These are phyloP conservation scores for Dinomys branickii DNA, from an alignment of 2,113 vertebrate species.

Conservation along the genomic window DNA sequence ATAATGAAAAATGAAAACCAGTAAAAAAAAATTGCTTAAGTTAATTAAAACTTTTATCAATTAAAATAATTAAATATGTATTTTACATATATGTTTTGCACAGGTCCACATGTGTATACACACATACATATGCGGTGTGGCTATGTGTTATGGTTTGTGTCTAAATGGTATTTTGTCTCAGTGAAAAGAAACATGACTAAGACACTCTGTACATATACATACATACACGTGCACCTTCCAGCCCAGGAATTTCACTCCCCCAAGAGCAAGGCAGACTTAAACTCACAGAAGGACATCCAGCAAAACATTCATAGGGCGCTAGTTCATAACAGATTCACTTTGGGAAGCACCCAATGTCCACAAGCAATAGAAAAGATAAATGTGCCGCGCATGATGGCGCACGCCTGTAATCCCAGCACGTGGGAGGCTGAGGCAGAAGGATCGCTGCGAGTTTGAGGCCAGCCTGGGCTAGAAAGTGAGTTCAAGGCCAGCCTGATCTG, in stretches of 20 bases:
- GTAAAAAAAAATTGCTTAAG: background rate
- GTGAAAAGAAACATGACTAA: background rate
- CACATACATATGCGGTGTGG: background rate
- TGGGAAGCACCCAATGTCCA: background rate
- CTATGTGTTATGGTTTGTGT: background rate
- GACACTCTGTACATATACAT: too few species aligned
- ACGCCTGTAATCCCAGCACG: background rate
- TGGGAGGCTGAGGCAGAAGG: background rate
- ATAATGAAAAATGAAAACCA: background rate
- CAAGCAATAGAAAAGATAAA: too few species aligned
- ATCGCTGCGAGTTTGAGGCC: background rate
- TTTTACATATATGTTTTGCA: background rate
- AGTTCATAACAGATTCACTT: background rate
- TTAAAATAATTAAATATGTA: background rate
- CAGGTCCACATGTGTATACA: accelerated
- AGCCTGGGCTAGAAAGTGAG: too few species aligned
- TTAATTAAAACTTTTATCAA: background rate
- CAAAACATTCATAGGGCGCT: background rate
- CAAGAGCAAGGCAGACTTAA: background rate
- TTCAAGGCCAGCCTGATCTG: too few species aligned
- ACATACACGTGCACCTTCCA: background rate
- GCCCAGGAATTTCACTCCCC: background rate
- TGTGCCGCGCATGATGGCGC: background rate
- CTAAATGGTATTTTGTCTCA: background rate
- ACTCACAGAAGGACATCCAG: background rate